These are phyloP conservation scores for Microplitis deprimator DNA, from an alignment of 2,888 invertebrate genomes.

Conservation along the genomic window DNA sequence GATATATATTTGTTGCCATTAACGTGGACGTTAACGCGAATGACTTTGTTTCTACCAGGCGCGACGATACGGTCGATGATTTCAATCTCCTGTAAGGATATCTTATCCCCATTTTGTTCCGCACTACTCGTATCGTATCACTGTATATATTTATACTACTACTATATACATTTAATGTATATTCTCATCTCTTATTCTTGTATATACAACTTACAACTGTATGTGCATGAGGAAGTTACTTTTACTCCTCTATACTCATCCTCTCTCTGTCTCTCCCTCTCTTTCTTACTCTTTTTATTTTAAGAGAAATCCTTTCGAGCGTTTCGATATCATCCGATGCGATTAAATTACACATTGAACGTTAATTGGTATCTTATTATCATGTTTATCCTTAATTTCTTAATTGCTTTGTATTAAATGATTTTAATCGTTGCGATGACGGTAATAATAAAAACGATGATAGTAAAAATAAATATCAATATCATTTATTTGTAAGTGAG, in stretches of 20 bases:
- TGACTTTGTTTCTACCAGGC: constrained; percentile 40
- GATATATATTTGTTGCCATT: constrained; percentile 15
- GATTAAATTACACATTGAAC: constrained; percentile 35
- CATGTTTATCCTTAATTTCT: constrained; percentile 17
- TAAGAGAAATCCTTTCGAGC: constrained; percentile 26
- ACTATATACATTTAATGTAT: no score
- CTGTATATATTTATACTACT: no score
- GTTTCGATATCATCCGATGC: constrained; percentile 28
- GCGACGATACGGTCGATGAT: constrained; percentile 42
- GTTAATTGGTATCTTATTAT: constrained; percentile 35
- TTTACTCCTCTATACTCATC: constrained; percentile 17
- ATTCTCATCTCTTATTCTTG: no score
- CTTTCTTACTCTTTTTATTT: background rate
- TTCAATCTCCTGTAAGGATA: constrained; percentile 36
- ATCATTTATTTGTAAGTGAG: background rate
- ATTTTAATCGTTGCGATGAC: background rate
- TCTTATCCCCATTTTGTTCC: constrained; percentile 12
- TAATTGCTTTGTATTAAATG: constrained; percentile 6
- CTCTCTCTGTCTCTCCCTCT: background rate
- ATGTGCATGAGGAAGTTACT: background rate
- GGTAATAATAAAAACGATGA: no score
- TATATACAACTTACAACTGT: background rate
- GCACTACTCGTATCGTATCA: background rate
- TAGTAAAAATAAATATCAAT: background rate
- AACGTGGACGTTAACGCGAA: constrained; percentile 41